Evolutionary conservation across 2,113 vertebrate species (phyloP).

Genomic region (Dissostichus mawsoni): DNA sequence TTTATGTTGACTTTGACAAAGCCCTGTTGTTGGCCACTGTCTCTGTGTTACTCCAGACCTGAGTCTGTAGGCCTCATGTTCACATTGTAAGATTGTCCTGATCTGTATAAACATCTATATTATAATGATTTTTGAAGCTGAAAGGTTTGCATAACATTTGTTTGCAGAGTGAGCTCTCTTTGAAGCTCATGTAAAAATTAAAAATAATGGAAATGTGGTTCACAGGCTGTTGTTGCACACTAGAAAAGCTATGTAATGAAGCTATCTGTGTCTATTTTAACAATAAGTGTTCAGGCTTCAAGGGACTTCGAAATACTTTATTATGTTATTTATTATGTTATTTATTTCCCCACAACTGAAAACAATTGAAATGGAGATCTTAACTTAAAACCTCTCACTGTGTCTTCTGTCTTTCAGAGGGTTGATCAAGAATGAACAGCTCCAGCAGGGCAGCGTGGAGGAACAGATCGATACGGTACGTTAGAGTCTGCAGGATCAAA

Average conservation of each 20-base stretch:
- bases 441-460: conserved; percentile 54
- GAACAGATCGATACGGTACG: conserved; percentile 58
- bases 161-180: conserved; percentile 7
- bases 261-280: neutral
- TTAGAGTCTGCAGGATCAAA: conserved; percentile 47
- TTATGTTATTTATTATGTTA: neutral
- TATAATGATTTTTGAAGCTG: conserved; percentile 32
- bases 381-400: neutral
- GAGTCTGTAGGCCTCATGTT: conserved; percentile 12
- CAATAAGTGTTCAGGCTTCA: neutral
- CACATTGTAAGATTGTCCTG: conserved; percentile 18
- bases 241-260: neutral
- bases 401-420: conserved; percentile 66
- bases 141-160: conserved; percentile 19
- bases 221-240: neutral
- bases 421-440: conserved; percentile 44
- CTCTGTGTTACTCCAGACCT: conserved; percentile 33
- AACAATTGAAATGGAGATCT: neutral
- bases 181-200: conserved; percentile 26
- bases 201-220: too few relatives aligned
- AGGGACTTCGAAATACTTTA: neutral
- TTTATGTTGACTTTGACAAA: conserved; percentile 71
- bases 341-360: neutral
- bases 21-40: conserved; percentile 53
- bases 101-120: conserved; percentile 48